A percentile compares a stretch with the other conserved stretches of the same genome.
These are phyloP conservation scores for Dipodomys spectabilis DNA, from an alignment of 2,113 vertebrate species.

Conservation along the genomic window DNA sequence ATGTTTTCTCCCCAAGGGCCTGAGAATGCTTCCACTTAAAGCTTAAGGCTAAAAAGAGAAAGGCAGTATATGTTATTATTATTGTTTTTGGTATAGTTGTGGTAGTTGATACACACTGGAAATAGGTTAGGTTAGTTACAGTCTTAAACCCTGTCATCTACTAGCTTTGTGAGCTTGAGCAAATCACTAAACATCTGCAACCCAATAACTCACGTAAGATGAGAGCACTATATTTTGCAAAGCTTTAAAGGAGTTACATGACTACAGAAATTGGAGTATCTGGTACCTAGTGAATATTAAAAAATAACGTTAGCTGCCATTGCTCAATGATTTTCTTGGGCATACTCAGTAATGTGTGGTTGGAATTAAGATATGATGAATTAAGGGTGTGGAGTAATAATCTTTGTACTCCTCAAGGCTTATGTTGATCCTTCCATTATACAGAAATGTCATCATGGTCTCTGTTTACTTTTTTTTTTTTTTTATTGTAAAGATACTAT, in stretches of 20 bases:
- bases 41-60: not conserved
- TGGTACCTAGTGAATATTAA: not conserved
- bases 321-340: not conserved
- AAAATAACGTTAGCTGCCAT: not conserved
- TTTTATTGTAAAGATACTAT: no score
- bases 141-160: not conserved
- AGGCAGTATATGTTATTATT: not conserved
- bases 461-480: not conserved
- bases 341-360: not conserved
- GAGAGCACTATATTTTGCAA: not conserved
- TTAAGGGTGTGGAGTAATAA: not conserved
- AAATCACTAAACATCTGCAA: not conserved
- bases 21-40: not conserved
- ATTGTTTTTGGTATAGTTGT: not conserved
- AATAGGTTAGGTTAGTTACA: not conserved
- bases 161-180: slow-evolving; percentile 9
- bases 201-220: not conserved
- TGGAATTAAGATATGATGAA: not conserved
- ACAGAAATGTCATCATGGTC: not conserved
- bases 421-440: not conserved
- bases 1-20: not conserved
- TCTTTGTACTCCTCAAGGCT: no score
- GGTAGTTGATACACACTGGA: not conserved
- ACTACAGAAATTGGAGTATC: not conserved
- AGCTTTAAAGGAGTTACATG: not conserved